phyloP scores from a whole-genome alignment of 2,113 vertebrate genomes.

The Colaptes auratus region DNA sequence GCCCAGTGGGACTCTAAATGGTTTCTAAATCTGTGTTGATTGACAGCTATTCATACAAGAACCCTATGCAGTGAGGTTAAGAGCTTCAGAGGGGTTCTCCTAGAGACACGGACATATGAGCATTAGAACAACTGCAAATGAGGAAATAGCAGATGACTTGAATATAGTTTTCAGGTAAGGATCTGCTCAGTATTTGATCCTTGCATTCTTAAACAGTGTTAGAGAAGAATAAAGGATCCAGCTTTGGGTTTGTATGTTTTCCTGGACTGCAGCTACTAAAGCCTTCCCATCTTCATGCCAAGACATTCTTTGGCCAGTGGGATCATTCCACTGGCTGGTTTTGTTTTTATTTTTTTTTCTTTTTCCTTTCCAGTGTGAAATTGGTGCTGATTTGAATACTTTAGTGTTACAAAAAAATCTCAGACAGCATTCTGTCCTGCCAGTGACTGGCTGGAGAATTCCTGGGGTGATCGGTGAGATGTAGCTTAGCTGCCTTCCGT shows the following conservation, averaged over 20 bases:
- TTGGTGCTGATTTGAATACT: not conserved
- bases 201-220: not conserved
- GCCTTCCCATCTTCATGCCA: not conserved
- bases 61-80: not conserved
- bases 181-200: not conserved
- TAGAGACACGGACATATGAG: not conserved
- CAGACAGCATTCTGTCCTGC: not conserved
- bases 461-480: not conserved
- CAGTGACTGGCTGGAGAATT: not conserved
- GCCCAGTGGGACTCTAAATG: not conserved
- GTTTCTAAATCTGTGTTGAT: not conserved
- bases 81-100: not conserved
- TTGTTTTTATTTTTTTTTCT: not conserved
- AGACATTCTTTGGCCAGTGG: not conserved
- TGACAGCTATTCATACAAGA: not conserved
- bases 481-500: not conserved
- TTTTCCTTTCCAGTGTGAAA: not conserved
- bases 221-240: not conserved
- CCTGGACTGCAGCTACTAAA: slow-evolving; percentile 4
- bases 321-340: not conserved
- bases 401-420: not conserved
- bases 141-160: not conserved
- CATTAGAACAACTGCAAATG: not conserved
- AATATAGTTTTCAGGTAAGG: not conserved
- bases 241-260: not conserved